phyloP scores from a whole-genome alignment of 1,140 invertebrate genomes.

The Solenopsis invicta region DNA sequence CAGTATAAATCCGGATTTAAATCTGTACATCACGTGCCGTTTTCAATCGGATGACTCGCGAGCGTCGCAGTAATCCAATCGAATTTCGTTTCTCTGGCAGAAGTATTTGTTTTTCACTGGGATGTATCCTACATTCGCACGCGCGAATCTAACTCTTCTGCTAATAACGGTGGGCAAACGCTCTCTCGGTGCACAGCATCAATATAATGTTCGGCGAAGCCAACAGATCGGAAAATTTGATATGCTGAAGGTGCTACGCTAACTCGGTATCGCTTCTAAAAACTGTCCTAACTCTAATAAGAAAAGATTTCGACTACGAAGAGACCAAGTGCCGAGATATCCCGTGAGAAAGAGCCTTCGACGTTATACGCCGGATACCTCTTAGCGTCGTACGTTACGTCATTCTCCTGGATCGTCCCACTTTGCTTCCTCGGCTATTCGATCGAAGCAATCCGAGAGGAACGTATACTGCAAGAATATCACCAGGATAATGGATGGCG shows the following conservation, averaged over 20 bases:
- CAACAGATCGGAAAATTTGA: constrained; percentile 48
- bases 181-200: constrained; percentile 4
- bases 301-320: constrained; percentile 47
- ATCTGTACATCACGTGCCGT: constrained; percentile 4
- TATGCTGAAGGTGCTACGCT: constrained; percentile 37
- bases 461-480: constrained; percentile 94
- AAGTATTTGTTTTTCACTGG: background rate
- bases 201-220: background rate
- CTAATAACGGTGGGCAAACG: background rate
- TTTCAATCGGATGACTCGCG: background rate
- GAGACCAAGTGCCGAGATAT: constrained; percentile 44
- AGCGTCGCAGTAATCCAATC: background rate
- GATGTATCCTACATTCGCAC: background rate
- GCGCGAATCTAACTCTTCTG: background rate
- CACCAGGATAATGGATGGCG: background rate
- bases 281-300: constrained; percentile 50
- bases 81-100: background rate
- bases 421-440: constrained; percentile 96
- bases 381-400: constrained; percentile 80
- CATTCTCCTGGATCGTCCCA: constrained; percentile 93
- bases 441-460: constrained; percentile 97
- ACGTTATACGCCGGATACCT: constrained; percentile 56
- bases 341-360: constrained; percentile 38
- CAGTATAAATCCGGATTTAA: background rate
- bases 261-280: constrained; percentile 27